phyloP scores from a whole-genome alignment of 2,888 invertebrate genomes.

The Eledona agricola region DNA sequence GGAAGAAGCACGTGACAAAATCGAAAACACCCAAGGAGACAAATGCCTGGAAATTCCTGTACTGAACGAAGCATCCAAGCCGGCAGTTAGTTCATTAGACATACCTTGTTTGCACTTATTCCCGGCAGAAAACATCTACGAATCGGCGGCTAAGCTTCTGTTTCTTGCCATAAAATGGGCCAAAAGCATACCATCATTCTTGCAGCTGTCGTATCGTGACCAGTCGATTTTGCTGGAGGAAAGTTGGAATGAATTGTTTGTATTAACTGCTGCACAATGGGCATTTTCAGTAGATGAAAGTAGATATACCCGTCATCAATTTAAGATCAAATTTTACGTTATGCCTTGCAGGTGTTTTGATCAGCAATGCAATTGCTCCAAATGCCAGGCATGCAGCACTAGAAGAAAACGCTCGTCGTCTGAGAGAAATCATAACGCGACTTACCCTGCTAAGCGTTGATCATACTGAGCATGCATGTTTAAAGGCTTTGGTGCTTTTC shows the following conservation, averaged over 20 bases:
- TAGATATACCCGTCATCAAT: slow-evolving; percentile 52
- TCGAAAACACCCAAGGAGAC: slow-evolving; percentile 38
- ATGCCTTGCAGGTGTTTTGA: slow-evolving; percentile 50
- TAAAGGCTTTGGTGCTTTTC: slow-evolving; percentile 84
- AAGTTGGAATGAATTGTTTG: slow-evolving; percentile 85
- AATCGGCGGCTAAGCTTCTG: slow-evolving; percentile 78
- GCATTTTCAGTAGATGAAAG: slow-evolving; percentile 78
- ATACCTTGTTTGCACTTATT: slow-evolving; percentile 64
- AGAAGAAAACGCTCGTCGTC: slow-evolving; percentile 67
- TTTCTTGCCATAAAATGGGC: slow-evolving; percentile 85
- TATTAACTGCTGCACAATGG: slow-evolving; percentile 85
- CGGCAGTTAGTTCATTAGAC: slow-evolving; percentile 50
- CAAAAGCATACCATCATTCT: slow-evolving; percentile 77
- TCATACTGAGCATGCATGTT: slow-evolving; percentile 83
- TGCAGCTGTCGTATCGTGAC: slow-evolving; percentile 74
- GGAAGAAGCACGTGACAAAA: slow-evolving; percentile 71
- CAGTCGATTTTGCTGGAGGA: slow-evolving; percentile 78
- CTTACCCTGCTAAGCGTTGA: slow-evolving; percentile 75
- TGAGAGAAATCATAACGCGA: slow-evolving; percentile 73
- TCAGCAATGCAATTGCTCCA: slow-evolving; percentile 63
- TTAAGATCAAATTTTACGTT: not conserved
- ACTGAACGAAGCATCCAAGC: slow-evolving; percentile 47
- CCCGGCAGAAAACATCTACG: slow-evolving; percentile 70
- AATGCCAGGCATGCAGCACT: slow-evolving; percentile 65
- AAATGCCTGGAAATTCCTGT: slow-evolving; percentile 55